Conservation (phyloP, 2,888 invertebrate species). For the Campopleginae sp. region DNA sequence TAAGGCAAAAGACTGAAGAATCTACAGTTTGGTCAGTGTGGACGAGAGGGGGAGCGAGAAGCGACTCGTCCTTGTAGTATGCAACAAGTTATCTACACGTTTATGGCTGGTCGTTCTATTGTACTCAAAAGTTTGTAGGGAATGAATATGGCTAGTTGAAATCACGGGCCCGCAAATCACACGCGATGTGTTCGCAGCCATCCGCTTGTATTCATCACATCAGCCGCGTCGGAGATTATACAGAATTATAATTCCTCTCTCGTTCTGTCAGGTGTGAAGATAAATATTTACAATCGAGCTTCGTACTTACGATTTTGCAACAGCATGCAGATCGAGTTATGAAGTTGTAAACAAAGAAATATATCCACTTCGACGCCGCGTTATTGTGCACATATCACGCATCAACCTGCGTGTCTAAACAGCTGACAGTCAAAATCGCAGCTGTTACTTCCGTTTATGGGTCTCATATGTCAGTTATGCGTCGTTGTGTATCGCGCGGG, state of each 20-base stretch:
- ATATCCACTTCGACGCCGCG: not conserved
- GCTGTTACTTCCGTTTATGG: not conserved
- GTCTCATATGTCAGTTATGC: not conserved
- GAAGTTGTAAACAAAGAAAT: not conserved
- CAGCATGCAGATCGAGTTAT: not conserved
- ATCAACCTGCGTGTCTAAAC: not conserved
- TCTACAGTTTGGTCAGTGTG: conserved; percentile 35
- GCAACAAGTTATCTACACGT: conserved; percentile 43
- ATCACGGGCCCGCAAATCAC: not conserved
- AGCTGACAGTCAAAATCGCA: not conserved
- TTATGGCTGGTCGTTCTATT: not conserved
- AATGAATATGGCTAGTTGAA: not conserved
- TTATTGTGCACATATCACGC: not conserved
- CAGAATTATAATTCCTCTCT: not conserved
- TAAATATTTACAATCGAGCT: not conserved
- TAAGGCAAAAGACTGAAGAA: conserved; percentile 41
- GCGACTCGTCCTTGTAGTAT: conserved; percentile 23
- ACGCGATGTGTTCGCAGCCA: not conserved
- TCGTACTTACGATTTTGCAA: not conserved
- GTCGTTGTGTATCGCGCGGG: not conserved
- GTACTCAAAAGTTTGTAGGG: not conserved
- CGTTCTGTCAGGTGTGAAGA: not conserved
- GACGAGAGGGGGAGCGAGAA: conserved; percentile 36
- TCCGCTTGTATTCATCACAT: not conserved
- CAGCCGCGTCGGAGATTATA: not conserved